Evolutionary conservation across 1,140 invertebrate genomes (phyloP).

Genomic region (Goniozus legneri): DNA sequence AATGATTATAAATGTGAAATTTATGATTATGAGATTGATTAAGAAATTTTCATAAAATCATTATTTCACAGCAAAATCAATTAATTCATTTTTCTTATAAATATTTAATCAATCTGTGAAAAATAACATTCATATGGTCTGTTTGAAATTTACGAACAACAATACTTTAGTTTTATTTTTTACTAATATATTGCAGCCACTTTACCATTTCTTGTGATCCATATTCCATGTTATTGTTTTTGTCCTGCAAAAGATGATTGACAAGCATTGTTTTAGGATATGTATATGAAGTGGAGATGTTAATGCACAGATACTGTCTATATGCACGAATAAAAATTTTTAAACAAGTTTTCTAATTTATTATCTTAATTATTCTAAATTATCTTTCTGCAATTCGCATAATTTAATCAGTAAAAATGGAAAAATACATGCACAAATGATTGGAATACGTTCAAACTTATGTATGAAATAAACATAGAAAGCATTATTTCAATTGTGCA

Average conservation of each 20-base stretch:
- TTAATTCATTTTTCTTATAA: no score
- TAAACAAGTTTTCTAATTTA: not conserved
- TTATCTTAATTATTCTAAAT: no score
- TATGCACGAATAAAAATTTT: not conserved
- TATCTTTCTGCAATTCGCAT: no score
- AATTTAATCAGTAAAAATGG: constrained; percentile 6
- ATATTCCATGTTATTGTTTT: constrained; percentile 79
- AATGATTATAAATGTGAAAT: no score
- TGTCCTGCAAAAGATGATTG: constrained; percentile 67
- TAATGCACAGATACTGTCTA: no score
- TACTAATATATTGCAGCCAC: constrained; percentile 16
- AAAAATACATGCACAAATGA: constrained; percentile 8
- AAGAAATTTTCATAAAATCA: no score
- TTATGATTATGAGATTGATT: no score
- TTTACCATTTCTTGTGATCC: constrained; percentile 75
- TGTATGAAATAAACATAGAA: constrained; percentile 1
- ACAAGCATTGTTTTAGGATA: constrained; percentile 27
- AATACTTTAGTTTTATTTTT: constrained; percentile 5
- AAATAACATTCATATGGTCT: not conserved
- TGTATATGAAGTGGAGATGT: constrained; percentile 28
- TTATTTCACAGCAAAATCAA: no score
- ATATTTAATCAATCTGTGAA: no score
- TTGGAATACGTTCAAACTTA: not conserved
- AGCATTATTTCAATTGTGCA: constrained; percentile 16
- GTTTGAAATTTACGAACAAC: not conserved